Conservation (phyloP, 2,797 vertebrate genomes). For the Oceanodroma leucorhoa region DNA sequence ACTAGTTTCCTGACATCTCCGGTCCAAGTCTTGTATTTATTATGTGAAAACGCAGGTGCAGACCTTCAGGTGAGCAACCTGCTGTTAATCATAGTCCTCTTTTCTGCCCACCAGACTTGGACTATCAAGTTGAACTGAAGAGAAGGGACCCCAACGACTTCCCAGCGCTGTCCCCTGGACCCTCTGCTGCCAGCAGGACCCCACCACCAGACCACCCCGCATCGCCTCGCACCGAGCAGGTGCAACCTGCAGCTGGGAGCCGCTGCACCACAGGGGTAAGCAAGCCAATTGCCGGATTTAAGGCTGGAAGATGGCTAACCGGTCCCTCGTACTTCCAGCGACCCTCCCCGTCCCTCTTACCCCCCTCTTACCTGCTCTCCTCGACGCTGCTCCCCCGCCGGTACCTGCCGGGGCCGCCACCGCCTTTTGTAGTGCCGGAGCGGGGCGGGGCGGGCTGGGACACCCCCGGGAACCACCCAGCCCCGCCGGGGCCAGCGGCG, state of each 20-base stretch:
- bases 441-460: accelerated
- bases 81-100: too few relatives aligned
- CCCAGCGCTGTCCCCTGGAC: too few relatives aligned
- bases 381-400: accelerated
- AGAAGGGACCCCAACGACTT: not conserved
- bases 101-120: not conserved
- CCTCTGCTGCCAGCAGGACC: not conserved
- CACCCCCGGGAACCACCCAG: not conserved
- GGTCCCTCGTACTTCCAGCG: accelerated
- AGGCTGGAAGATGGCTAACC: not conserved
- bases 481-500: too few relatives aligned
- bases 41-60: not conserved
- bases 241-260: not conserved
- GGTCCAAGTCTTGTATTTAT: accelerated
- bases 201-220: accelerated
- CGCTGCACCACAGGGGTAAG: accelerated
- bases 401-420: accelerated
- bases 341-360: not conserved
- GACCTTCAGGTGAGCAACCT: not conserved
- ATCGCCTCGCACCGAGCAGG: not conserved
- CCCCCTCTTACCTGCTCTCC: not conserved
- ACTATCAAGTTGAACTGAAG: not conserved
- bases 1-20: accelerated
- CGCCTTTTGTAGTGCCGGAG: not conserved
- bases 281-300: accelerated